These are phyloP conservation scores for Diabrotica balteata DNA, from an alignment of 2,888 invertebrate species.

Conservation along the genomic window DNA sequence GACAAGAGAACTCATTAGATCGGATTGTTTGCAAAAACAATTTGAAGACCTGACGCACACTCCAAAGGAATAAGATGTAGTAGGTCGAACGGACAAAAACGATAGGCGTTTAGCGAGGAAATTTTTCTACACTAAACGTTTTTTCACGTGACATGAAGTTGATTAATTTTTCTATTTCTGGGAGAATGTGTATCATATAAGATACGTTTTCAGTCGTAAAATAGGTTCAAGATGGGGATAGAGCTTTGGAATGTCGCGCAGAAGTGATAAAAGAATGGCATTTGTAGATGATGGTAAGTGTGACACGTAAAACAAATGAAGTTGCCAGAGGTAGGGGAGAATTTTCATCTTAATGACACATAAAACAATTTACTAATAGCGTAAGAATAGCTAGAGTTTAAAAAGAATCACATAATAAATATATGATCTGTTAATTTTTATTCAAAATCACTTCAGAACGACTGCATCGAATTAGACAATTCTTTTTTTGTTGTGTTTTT, in stretches of 20 bases:
- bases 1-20: conserved; percentile 32
- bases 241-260: conserved; percentile 16
- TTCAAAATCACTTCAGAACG: no score
- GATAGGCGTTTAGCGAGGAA: conserved; percentile 23
- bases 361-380: no score
- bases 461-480: no score
- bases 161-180: conserved; percentile 28
- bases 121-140: conserved; percentile 18
- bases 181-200: conserved; percentile 1
- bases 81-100: conserved; percentile 19
- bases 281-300: conserved; percentile 2
- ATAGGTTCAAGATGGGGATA: neutral
- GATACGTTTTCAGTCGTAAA: conserved; percentile 1
- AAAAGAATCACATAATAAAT: no score
- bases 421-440: no score
- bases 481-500: no score
- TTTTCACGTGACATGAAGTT: conserved; percentile 27
- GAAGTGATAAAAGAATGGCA: conserved; percentile 14
- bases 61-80: conserved; percentile 25
- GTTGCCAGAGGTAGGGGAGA: neutral
- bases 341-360: no score
- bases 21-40: conserved; percentile 33
- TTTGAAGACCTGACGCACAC: conserved; percentile 26
- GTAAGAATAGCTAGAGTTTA: no score
- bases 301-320: neutral